These are phyloP conservation scores for Theonella swinhoei DNA, from an alignment of 37 sponge, comb jelly and placozoan species.

Conservation along the genomic window DNA sequence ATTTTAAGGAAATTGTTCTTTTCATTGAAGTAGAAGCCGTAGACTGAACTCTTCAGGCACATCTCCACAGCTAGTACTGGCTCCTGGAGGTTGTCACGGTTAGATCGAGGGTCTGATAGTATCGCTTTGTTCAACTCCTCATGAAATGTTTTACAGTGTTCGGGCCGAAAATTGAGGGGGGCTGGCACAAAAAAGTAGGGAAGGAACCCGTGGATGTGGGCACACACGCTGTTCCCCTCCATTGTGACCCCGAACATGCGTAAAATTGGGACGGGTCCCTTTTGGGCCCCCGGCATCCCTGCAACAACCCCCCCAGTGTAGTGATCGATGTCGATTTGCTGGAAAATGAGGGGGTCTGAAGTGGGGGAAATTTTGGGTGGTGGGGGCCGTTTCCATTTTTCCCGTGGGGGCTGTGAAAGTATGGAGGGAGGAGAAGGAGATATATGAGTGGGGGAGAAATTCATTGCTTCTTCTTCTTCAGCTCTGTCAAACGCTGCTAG, in stretches of 20 bases:
- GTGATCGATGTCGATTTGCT: slow-evolving; percentile 93
- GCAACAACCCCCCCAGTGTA: slow-evolving; percentile 61
- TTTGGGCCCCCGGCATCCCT: slow-evolving; percentile 75
- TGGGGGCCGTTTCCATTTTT: slow-evolving; percentile 49
- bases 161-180: slow-evolving; percentile 34
- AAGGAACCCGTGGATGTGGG: slow-evolving; percentile 91
- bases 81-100: slow-evolving; percentile 24
- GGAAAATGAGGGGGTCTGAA: slow-evolving; percentile 67
- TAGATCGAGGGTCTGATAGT: slow-evolving; percentile 50
- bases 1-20: slow-evolving; percentile 77
- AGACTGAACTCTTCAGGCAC: slow-evolving; percentile 78
- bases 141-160: slow-evolving; percentile 68
- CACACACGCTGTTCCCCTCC: slow-evolving; percentile 86
- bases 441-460: not conserved
- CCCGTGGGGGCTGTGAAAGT: not conserved
- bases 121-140: slow-evolving; percentile 58
- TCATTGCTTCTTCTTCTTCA: slow-evolving; percentile 13
- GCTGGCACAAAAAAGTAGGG: slow-evolving; percentile 91
- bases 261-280: slow-evolving; percentile 73
- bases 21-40: slow-evolving; percentile 84
- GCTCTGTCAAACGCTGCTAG: not conserved
- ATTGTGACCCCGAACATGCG: slow-evolving; percentile 93
- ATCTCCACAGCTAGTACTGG: slow-evolving; percentile 82
- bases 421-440: not conserved
- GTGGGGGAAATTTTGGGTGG: slow-evolving; percentile 33